Conservation (phyloP, 1,140 invertebrate species). For the Anastatus disparis region DNA sequence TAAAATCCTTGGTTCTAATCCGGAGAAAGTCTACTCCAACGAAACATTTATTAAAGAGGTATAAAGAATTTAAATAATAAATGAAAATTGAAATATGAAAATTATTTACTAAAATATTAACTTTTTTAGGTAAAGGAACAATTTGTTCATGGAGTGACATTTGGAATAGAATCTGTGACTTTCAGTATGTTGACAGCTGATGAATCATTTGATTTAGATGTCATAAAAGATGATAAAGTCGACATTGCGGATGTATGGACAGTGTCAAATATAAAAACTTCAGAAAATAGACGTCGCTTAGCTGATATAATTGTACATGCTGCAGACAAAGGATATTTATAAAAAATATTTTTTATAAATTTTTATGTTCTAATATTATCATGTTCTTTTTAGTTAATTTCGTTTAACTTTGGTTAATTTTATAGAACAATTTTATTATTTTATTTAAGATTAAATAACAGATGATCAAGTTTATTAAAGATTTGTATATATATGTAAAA, state of each 20-base stretch:
- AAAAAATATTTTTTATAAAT: slow-evolving; percentile 37
- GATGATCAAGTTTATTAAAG: too few relatives aligned
- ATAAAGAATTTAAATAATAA: slow-evolving; percentile 25
- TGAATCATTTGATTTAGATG: slow-evolving; percentile 72
- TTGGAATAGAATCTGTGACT: slow-evolving; percentile 73
- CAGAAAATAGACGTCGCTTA: slow-evolving; percentile 57
- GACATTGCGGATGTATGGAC: slow-evolving; percentile 58
- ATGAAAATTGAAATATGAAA: slow-evolving; percentile 8
- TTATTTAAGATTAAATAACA: too few relatives aligned
- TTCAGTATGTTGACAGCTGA: slow-evolving; percentile 70
- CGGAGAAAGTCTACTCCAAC: slow-evolving; percentile 70
- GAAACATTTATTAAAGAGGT: slow-evolving; percentile 60
- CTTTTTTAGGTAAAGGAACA: slow-evolving; percentile 69
- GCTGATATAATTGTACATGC: slow-evolving; percentile 73
- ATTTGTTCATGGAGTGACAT: slow-evolving; percentile 71
- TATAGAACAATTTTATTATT: too few relatives aligned
- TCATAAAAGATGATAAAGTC: slow-evolving; percentile 62
- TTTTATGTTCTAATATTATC: neutral
- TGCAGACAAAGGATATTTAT: slow-evolving; percentile 69
- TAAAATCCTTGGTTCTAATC: slow-evolving; percentile 70
- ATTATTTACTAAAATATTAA: slow-evolving; percentile 5
- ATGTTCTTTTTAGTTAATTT: too few relatives aligned
- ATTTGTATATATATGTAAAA: too few relatives aligned
- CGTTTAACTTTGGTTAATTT: too few relatives aligned
- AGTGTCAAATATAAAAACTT: slow-evolving; percentile 50